Evolutionary conservation across 2,797 vertebrate species (phyloP).

Genomic region (Synaphobranchus kaupii): DNA sequence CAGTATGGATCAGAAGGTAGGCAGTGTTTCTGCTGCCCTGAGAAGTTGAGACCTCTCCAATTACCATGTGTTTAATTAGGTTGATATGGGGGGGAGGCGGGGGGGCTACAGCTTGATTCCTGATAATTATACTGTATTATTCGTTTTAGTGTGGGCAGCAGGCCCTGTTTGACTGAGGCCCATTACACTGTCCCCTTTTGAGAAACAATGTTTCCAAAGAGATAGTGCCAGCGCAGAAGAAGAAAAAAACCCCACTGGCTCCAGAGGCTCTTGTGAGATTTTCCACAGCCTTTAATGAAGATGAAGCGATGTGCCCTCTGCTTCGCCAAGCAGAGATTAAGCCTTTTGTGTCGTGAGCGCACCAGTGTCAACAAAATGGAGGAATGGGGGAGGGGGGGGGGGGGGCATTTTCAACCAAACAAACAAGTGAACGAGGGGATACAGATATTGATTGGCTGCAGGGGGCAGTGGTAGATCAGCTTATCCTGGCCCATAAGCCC

Average conservation of each 20-base stretch:
- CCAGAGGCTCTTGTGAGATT: neutral
- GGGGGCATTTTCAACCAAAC: neutral
- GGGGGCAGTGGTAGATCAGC: neutral
- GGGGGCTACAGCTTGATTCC: neutral
- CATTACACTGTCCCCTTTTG: neutral
- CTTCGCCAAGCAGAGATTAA: neutral
- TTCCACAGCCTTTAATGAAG: constrained; percentile 6
- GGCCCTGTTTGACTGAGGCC: neutral
- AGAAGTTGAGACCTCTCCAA: neutral
- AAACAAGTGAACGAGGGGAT: constrained; percentile 1
- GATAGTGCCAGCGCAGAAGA: neutral
- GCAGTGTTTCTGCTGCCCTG: neutral
- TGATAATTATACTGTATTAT: neutral
- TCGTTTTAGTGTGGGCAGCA: neutral
- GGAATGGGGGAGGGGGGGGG: neutral
- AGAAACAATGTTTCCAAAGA: constrained; percentile 8
- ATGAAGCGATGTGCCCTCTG: neutral
- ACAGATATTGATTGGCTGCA: constrained; percentile 2
- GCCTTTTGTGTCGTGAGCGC: neutral
- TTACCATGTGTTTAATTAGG: neutral
- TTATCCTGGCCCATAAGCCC: neutral
- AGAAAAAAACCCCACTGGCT: neutral
- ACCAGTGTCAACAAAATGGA: neutral
- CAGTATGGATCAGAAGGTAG: neutral
- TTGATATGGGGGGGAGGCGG: too few species aligned